Evolutionary conservation across 2,888 invertebrate species (phyloP).

Genomic region (Heteromyza rotundicornis): DNA sequence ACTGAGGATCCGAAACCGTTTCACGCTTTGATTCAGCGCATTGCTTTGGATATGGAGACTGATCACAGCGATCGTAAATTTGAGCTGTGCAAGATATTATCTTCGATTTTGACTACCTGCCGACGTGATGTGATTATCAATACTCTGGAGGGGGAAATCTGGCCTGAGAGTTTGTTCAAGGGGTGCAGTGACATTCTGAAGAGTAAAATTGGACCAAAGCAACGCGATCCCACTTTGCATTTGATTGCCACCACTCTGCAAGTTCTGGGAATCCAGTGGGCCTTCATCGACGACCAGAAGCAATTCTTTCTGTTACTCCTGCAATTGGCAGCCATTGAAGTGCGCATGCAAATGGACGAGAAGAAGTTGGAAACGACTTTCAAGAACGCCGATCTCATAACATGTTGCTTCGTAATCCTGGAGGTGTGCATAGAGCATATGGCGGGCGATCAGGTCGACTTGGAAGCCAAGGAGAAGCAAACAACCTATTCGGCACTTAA

Average conservation of each 20-base stretch:
- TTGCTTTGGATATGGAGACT: constrained; percentile 85
- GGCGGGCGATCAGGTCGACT: constrained; percentile 79
- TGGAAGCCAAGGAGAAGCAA: constrained; percentile 90
- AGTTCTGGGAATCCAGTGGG: constrained; percentile 84
- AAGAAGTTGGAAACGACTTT: constrained; percentile 80
- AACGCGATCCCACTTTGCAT: constrained; percentile 87
- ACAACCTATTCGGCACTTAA: constrained; percentile 88
- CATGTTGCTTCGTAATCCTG: constrained; percentile 81
- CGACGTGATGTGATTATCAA: constrained; percentile 71
- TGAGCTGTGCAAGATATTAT: constrained; percentile 81
- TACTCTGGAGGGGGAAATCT: constrained; percentile 74
- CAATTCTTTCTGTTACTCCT: constrained; percentile 84
- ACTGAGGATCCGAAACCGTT: constrained; percentile 79
- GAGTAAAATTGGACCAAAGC: constrained; percentile 85
- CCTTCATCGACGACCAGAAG: constrained; percentile 77
- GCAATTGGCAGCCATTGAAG: constrained; percentile 89
- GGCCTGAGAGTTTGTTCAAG: constrained; percentile 83
- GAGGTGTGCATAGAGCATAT: constrained; percentile 82
- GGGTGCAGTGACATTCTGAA: constrained; percentile 83
- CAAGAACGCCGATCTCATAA: constrained; percentile 78
- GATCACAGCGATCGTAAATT: constrained; percentile 90
- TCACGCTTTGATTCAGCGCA: constrained; percentile 81
- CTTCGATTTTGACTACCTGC: constrained; percentile 76
- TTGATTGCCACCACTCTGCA: constrained; percentile 82
- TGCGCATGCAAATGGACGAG: constrained; percentile 91